Evolutionary conservation across 1,140 invertebrate species (phyloP), one percentile per base, ranked within the genome.

Genomic region (Leptinotarsa defecta): DNA sequence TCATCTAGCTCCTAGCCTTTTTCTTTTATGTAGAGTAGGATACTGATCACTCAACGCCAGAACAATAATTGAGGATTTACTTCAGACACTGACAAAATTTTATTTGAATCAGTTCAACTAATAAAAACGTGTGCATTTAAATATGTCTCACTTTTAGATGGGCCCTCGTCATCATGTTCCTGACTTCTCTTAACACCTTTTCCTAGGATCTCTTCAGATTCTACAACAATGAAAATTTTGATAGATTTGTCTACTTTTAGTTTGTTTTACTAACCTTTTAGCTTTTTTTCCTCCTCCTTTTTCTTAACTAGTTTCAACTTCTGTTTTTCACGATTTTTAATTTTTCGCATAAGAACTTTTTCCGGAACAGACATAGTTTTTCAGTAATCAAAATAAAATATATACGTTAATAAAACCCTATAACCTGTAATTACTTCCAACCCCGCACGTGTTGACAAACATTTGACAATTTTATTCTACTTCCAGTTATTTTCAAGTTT

Each of bases 321-420:
- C 75, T 89, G 91, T 79, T 92, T 91, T 82, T 94, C 92, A 13
- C 91, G 87, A 81, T 93, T 93, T 73, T 91, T 92, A 72, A 94
- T 92, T 86, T 94, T 95, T 73, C 92, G 87, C 87, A 93, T 92
- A 71, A 94, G 86, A 24, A 94, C 88, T 86, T 94, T 93, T 74
- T 94, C 92, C 48, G 91, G 90, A 1, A 94, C 88, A 71, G 91
- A 91, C 92, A 94, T 94, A 79, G 34, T 43, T 83, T 86, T 74
- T 24, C 65, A 62, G 61, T 62, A n/a, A 62, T 62, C 8, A 17
- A 62, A 62, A 17, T 13, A 8, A 62, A 6, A 62, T 8, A n/a
- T 62, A 62, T 3, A 62, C 15, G 61, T 8, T 19, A 15, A 8
- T 13, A 2, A 62, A n/a, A 8, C 20, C 1, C 20, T 62, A 62